Conservation (phyloP, 2,797 vertebrate species). For the Anguilla pacifica region DNA sequence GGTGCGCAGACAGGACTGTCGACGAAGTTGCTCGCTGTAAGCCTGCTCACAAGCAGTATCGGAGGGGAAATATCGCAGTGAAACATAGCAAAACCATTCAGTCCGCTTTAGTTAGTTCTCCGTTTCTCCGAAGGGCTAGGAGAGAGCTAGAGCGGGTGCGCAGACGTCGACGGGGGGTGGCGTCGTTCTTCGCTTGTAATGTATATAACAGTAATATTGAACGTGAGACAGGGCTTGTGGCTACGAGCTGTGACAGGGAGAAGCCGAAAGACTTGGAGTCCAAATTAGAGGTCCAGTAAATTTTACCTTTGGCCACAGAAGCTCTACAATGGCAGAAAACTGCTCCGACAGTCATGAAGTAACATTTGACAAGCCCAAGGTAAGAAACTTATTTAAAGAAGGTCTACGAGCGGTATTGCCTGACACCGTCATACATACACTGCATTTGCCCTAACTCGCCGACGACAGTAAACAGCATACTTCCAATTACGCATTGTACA, state of each 20-base stretch:
- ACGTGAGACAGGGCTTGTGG: slow-evolving; percentile 6
- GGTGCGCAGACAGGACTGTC: background rate
- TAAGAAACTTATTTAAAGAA: slow-evolving; percentile 46
- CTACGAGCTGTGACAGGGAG: background rate
- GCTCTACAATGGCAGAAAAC: slow-evolving; percentile 58
- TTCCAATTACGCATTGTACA: background rate
- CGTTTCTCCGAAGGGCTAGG: background rate
- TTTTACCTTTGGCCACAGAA: slow-evolving; percentile 18
- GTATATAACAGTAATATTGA: slow-evolving; percentile 44
- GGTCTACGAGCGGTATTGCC: background rate
- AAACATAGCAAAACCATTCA: background rate
- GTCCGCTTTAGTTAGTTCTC: background rate
- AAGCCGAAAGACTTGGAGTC: slow-evolving; percentile 36
- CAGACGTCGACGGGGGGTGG: slow-evolving; percentile 42
- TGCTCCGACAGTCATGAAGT: slow-evolving; percentile 32
- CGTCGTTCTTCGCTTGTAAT: slow-evolving; percentile 30
- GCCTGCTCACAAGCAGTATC: background rate
- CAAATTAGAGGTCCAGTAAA: slow-evolving; percentile 35
- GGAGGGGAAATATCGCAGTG: background rate
- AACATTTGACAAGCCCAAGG: slow-evolving; percentile 72
- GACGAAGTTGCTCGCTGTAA: background rate
- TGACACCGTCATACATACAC: background rate
- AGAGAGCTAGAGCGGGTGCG: background rate
- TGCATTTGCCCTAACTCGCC: background rate
- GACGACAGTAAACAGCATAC: background rate